Evolutionary conservation across 2,113 vertebrate species (phyloP), one percentile per base, ranked within the genome.

Genomic region (Mugil cephalus): DNA sequence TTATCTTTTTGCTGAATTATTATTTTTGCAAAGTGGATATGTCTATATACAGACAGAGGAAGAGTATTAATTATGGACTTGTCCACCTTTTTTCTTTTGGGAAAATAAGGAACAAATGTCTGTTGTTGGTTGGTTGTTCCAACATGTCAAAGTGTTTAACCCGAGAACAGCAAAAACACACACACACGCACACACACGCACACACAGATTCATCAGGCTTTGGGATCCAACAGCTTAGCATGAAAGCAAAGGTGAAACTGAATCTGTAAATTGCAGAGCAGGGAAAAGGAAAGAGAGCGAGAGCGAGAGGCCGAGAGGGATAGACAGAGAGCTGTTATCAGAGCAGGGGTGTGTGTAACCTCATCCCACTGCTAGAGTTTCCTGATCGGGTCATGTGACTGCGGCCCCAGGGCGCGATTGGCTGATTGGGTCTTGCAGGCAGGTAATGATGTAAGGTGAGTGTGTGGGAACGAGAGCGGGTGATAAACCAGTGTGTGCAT

Each of bases 391-490:
- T 98, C 98, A 98, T 93, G 93, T 99, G 98, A 98, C 92, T 8
- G 71, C 39, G 67, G 86, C 83, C 90, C 86, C 45, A 69, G 74
- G 80, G 71, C 84, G 85, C 92, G 85, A 97, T 98, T 98, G 98
- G 98, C 90, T 93, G 93, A 92, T 84, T 88, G 62, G 86, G 94
- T 95, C 93, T 88, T 88, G 94, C 94, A 94, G 95, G 94, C 94
- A 93, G 86, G 94, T 98, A 98, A 98, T 98, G 97, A 98, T 97
- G 98, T 99, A 99, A 99, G 96, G 90, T 96, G 97, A 98, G 97
- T 96, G 97, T 98, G 97, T 99, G 98, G 97, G 98, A 99, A 98
- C 95, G 92, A 93, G 94, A 91, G 95, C 90, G 95, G 94, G 94
- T 95, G 96, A 96, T 95, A 89, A 92, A 89, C 77, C 66, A 72